These are phyloP conservation scores for Dromococcyx pavoninus DNA, from an alignment of 2,797 vertebrate species.

Conservation along the genomic window DNA sequence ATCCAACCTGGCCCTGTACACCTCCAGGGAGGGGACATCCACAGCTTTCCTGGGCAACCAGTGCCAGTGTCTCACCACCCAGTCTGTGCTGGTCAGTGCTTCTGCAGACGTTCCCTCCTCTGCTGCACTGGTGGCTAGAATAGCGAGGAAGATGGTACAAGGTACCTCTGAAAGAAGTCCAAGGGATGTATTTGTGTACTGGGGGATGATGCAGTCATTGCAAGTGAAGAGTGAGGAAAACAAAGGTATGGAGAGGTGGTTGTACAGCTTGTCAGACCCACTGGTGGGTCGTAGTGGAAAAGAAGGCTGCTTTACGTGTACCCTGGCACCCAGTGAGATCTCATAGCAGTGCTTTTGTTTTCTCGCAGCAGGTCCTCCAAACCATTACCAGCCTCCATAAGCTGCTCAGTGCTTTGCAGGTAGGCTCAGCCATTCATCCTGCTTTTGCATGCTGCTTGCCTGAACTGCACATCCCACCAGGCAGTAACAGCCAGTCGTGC, in stretches of 20 bases:
- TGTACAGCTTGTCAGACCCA: not conserved
- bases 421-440: constrained; percentile 50
- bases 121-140: not conserved
- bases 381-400: constrained; percentile 88
- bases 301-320: not conserved
- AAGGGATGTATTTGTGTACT: not conserved
- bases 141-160: not conserved
- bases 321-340: not conserved
- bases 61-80: too few species aligned
- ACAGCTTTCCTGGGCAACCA: too few species aligned
- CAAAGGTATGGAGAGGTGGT: not conserved
- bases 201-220: not conserved
- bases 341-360: constrained; percentile 12
- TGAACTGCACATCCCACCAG: not conserved
- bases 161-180: not conserved
- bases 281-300: not conserved
- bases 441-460: not conserved
- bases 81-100: not conserved
- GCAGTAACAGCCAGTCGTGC: not conserved
- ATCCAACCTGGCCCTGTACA: too few species aligned
- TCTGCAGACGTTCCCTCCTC: not conserved
- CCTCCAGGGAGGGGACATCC: too few species aligned
- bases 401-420: constrained; percentile 90
- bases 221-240: not conserved
- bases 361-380: constrained; percentile 86